These are phyloP conservation scores for Orthosia incerta DNA, from an alignment of 2,888 invertebrate genomes.

Conservation along the genomic window DNA sequence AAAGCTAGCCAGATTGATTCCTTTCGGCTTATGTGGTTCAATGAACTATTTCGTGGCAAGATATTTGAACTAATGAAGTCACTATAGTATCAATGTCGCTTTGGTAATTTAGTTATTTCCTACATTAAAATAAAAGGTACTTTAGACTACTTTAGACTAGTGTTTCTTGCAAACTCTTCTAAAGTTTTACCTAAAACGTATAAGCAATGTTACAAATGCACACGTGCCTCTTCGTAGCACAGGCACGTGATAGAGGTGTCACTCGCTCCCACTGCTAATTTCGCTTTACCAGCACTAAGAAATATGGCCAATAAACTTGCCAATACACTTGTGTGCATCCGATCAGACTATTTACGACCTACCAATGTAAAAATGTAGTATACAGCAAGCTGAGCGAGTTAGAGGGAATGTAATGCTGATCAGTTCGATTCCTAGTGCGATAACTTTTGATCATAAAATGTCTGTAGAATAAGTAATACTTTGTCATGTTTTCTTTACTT, in stretches of 20 bases:
- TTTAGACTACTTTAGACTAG: neutral
- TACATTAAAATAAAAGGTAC: neutral
- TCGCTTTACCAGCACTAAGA: conserved; percentile 54
- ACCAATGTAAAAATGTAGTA: conserved; percentile 42
- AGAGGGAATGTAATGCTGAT: conserved; percentile 1
- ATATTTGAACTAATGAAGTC: too few species aligned
- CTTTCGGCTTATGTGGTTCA: too few species aligned
- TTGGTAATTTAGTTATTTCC: neutral
- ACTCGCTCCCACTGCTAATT: conserved; percentile 48
- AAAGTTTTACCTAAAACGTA: neutral
- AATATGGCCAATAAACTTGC: conserved; percentile 55
- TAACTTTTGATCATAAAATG: conserved; percentile 10
- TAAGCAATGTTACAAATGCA: neutral
- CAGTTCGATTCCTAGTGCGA: conserved; percentile 7
- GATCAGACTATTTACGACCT: conserved; percentile 51
- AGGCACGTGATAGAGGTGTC: conserved; percentile 32
- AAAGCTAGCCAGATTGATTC: too few species aligned
- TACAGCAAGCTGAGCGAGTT: neutral
- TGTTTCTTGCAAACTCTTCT: neutral
- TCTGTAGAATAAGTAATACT: neutral
- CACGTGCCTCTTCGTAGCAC: neutral
- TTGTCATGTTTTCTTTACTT: neutral
- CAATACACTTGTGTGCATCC: conserved; percentile 47
- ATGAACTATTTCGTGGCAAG: too few species aligned
- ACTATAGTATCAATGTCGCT: neutral